Base-by-base conservation (phyloP, 1,140 invertebrate species). In the Dolichoris vasculosae region DNA sequence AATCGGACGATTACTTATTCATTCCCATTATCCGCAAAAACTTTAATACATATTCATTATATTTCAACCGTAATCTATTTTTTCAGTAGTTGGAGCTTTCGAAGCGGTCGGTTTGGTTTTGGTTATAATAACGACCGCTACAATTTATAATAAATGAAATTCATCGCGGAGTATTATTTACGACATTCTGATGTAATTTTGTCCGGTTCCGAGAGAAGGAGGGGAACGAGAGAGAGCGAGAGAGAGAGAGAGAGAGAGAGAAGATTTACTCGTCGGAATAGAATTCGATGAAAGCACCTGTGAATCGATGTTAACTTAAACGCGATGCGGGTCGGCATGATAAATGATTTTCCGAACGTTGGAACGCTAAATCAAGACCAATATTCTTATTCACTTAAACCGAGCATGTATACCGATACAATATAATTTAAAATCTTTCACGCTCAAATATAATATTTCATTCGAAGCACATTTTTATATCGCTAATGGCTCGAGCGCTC, bases 1-100 rank as follows among this genome's bases (percentile, higher is more conserved):
- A n/a, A n/a, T n/a, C n/a, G n/a, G n/a, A n/a, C n/a, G n/a, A n/a
- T n/a, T n/a, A n/a, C n/a, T n/a, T n/a, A n/a, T n/a, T n/a, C n/a
- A n/a, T n/a, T n/a, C n/a, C n/a, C n/a, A n/a, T n/a, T n/a, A n/a
- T n/a, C n/a, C n/a, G n/a, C n/a, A n/a, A n/a, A n/a, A 73, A 59
- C 69, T 81, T 69, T 67, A 63, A 81, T 71, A 40, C 48, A 71
- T 69, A 38, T 71, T 71, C n/a, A 81, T 81, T 81, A 80, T 80
- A 23, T 13, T 38, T 30, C 6, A 20, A 73, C 15, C 4, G 43
- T 20, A 43, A 73, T 43, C 20, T 32, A 15, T 67, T 67, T 9
- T 43, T 20, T 64, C n/a, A 7, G 2, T 43, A 73, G 30, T 73
- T 67, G 11, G 30, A 17, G 6, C 8, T 69, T n/a, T n/a, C 4